phyloP scores from a whole-genome alignment of 2,113 vertebrate genomes.

The Lethenteron reissneri region DNA sequence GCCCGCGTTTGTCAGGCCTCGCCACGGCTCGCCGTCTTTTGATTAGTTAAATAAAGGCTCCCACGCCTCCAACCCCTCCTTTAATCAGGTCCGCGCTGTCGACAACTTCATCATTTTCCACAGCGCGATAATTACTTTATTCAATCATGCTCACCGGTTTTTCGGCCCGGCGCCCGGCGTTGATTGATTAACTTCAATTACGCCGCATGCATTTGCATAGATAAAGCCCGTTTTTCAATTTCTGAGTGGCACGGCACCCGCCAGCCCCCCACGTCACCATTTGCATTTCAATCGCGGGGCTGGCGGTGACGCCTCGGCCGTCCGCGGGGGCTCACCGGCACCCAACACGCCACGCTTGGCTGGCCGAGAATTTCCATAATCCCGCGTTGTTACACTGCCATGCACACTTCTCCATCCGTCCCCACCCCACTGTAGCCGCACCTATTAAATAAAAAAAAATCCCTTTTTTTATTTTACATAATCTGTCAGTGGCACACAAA shows the following conservation, averaged over 20 bases:
- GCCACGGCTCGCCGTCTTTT: conserved; percentile 6
- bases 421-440: background rate
- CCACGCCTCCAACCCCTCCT: conserved; percentile 99
- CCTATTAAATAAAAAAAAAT: background rate
- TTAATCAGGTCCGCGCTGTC: conserved; percentile 99
- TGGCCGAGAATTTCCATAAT: background rate
- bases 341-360: background rate
- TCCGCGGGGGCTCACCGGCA: background rate
- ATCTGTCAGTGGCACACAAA: conserved; percentile 2
- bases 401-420: too few species aligned
- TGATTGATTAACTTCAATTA: conserved; percentile 99
- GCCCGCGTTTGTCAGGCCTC: conserved; percentile 2
- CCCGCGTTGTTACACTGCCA: background rate
- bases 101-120: conserved; percentile 99
- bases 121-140: conserved; percentile 99
- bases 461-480: background rate
- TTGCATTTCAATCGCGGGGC: conserved; percentile 98
- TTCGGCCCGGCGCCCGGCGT: conserved; percentile 93
- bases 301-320: background rate
- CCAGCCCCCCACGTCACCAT: conserved; percentile 88
- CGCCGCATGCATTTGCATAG: conserved; percentile 99
- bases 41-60: conserved; percentile 25
- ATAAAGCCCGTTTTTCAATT: conserved; percentile 99
- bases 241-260: conserved; percentile 99
- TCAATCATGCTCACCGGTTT: conserved; percentile 99